These are phyloP conservation scores for Sebastolobus altivelis DNA, from an alignment of 2,797 vertebrate genomes.

Conservation along the genomic window DNA sequence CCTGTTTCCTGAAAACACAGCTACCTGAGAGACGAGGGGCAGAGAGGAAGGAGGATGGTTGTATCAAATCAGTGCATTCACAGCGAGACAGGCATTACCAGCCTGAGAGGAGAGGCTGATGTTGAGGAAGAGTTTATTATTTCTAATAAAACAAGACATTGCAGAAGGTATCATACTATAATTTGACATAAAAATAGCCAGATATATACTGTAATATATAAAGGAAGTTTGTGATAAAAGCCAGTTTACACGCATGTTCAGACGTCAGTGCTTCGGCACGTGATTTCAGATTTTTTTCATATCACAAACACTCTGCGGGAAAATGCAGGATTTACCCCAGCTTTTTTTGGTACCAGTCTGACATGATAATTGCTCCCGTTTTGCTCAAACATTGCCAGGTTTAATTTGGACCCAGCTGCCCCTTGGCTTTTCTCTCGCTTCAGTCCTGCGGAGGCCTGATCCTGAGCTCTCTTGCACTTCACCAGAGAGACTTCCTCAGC, in stretches of 20 bases:
- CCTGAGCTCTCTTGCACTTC: constrained; percentile 25
- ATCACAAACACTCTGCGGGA: background rate
- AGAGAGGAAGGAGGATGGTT: constrained; percentile 52
- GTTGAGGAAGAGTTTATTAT: constrained; percentile 38
- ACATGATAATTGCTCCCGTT: constrained; percentile 19
- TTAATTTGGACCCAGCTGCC: constrained; percentile 49
- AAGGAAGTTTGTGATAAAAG: constrained; percentile 14
- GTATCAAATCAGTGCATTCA: constrained; percentile 66
- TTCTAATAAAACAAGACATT: constrained; percentile 43
- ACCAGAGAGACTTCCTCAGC: constrained; percentile 24
- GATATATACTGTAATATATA: constrained; percentile 9
- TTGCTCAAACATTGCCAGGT: constrained; percentile 20
- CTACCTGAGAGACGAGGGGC: constrained; percentile 66
- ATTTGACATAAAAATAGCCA: constrained; percentile 35
- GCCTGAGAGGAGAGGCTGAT: constrained; percentile 43
- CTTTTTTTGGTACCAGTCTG: background rate
- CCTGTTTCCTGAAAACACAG: constrained; percentile 68
- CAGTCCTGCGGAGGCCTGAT: constrained; percentile 38
- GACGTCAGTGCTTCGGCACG: background rate
- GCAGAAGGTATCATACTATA: constrained; percentile 27
- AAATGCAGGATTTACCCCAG: constrained; percentile 4
- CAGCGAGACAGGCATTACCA: constrained; percentile 44
- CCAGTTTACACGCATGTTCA: constrained; percentile 6
- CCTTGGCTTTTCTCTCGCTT: constrained; percentile 28
- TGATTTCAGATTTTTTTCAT: background rate